phyloP scores from a whole-genome alignment of 30 jellyfish, hydroid and myxozoan genomes.

The Rhopilema esculentum region DNA sequence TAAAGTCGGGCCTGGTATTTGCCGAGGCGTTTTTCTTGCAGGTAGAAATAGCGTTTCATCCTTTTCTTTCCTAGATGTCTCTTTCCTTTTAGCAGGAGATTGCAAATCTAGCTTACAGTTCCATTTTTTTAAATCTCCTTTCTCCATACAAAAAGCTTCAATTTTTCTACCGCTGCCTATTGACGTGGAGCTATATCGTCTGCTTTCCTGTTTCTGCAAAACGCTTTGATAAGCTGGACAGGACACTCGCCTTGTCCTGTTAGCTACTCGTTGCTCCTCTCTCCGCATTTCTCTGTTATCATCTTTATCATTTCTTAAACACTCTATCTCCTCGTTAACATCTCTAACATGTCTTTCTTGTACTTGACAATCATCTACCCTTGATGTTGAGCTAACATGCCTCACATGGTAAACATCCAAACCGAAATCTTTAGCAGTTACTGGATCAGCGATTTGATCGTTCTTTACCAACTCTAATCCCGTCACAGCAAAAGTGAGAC shows the following conservation, averaged over 20 bases:
- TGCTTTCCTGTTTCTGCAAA: background rate
- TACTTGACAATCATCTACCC: too few relatives aligned
- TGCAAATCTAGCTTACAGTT: background rate
- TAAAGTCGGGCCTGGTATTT: background rate
- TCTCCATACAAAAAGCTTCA: background rate
- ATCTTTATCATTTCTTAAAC: too few relatives aligned
- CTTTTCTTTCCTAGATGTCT: background rate
- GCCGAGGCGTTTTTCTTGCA: background rate
- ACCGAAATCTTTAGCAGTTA: background rate
- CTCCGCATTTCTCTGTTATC: too few relatives aligned
- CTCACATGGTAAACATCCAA: background rate
- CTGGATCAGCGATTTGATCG: background rate
- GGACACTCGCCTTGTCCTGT: background rate
- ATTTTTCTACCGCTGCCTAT: background rate
- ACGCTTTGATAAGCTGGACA: background rate
- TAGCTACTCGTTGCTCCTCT: too few relatives aligned
- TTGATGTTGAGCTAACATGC: background rate
- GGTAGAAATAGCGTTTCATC: background rate
- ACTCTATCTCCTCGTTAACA: too few relatives aligned
- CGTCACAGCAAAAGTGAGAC: background rate
- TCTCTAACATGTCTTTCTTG: too few relatives aligned
- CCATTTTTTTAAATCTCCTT: background rate
- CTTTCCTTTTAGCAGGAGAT: background rate
- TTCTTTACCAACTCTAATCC: background rate
- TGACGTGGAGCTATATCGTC: background rate